A percentile compares a stretch with the other conserved stretches of the same genome.
These are phyloP conservation scores for Ageneiosus marmoratus DNA, from an alignment of 2,113 vertebrate genomes.

Conservation along the genomic window DNA sequence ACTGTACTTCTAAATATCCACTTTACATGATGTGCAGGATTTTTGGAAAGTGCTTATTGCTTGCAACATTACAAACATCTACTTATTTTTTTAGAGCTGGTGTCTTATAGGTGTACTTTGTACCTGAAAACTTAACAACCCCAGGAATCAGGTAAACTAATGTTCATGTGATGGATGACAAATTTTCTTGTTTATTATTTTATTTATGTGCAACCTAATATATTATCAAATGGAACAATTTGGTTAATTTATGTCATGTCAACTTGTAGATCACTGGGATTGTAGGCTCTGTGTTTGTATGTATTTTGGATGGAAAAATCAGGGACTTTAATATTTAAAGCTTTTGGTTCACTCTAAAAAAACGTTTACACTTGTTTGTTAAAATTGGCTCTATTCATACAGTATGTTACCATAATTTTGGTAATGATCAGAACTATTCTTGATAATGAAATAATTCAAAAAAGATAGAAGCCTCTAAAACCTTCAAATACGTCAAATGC, in stretches of 20 bases:
- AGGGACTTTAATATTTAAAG: background rate
- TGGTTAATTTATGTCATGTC: background rate
- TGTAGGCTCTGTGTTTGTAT: background rate
- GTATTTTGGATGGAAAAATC: background rate
- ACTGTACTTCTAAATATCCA: background rate
- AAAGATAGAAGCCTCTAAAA: background rate
- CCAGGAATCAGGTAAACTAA: background rate
- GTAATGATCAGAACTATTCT: background rate
- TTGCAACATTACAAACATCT: background rate
- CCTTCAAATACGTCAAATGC: background rate
- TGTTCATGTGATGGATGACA: background rate
- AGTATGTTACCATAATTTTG: background rate
- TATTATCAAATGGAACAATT: background rate
- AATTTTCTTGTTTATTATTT: background rate
- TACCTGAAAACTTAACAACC: background rate
- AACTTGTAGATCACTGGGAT: too few species aligned
- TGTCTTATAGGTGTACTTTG: background rate
- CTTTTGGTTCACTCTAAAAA: background rate
- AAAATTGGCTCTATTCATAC: background rate
- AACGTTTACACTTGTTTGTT: background rate
- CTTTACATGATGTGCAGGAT: background rate
- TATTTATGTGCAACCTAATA: background rate
- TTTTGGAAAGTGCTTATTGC: background rate
- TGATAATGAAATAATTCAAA: background rate
- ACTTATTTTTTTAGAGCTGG: background rate